Conservation (phyloP, 2,797 vertebrate species). For the Dicrostonyx torquatus region DNA sequence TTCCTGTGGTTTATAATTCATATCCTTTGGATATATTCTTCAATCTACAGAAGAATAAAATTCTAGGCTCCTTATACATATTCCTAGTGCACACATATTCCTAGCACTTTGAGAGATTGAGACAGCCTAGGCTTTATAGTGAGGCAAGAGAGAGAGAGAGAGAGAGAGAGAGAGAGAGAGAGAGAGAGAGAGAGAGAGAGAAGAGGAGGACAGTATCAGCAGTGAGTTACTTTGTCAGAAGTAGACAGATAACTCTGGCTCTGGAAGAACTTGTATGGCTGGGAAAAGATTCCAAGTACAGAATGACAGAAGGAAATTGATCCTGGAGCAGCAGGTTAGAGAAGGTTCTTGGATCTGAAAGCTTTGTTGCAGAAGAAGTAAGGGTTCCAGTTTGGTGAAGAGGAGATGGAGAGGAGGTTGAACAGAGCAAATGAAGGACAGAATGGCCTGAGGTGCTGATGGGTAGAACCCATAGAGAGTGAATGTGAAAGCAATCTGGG, state of each 20-base stretch:
- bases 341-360: slow-evolving; percentile 13
- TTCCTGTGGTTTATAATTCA: not conserved
- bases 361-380: not conserved
- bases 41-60: slow-evolving; percentile 44
- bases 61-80: not conserved
- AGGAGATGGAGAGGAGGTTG: not conserved
- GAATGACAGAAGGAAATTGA: not conserved
- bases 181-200: too few species aligned
- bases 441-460: not conserved
- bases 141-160: not conserved
- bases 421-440: not conserved
- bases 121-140: not conserved
- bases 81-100: not conserved
- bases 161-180: not conserved
- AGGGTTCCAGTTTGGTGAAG: not conserved
- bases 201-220: not conserved
- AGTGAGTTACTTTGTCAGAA: slow-evolving; percentile 8
- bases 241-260: not conserved
- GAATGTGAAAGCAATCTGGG: not conserved
- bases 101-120: not conserved
- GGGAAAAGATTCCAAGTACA: not conserved
- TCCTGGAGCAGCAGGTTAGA: not conserved
- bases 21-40: slow-evolving; percentile 18
- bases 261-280: not conserved
- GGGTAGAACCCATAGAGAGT: not conserved